Evolutionary conservation across 2,113 vertebrate genomes (phyloP).

Genomic region (Petroica traversi): DNA sequence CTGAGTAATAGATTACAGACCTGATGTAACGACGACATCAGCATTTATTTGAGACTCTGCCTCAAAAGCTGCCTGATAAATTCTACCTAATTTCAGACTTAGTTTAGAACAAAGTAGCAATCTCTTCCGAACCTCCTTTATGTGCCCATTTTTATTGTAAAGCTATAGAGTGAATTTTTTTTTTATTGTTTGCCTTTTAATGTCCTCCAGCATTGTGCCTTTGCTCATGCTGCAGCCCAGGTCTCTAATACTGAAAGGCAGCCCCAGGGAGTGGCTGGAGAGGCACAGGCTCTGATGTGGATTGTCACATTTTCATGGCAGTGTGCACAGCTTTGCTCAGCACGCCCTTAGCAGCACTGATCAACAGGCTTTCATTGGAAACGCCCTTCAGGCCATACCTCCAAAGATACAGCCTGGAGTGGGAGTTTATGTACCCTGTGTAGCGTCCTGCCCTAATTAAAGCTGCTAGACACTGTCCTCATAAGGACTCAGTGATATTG

Average conservation of each 20-base stretch:
- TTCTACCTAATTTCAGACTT: neutral
- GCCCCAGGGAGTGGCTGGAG: neutral
- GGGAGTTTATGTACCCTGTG: neutral
- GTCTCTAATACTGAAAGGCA: neutral
- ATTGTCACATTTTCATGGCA: neutral
- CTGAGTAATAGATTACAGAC: neutral
- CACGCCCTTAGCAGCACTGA: neutral
- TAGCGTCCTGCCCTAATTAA: neutral
- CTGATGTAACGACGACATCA: neutral
- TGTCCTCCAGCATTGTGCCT: neutral
- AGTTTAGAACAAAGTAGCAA: neutral
- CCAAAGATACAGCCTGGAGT: neutral
- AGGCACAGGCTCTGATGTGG: neutral
- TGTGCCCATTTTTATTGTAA: neutral
- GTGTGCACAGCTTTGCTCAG: neutral
- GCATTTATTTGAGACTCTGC: neutral
- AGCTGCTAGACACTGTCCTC: neutral
- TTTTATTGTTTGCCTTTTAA: neutral
- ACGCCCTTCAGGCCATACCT: neutral
- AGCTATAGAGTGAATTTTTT: neutral
- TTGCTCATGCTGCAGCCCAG: neutral
- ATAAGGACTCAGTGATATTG: neutral
- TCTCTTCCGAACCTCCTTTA: neutral
- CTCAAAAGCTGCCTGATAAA: neutral
- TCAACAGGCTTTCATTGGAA: neutral